Evolutionary conservation across 2,888 invertebrate genomes (phyloP), one percentile per base, ranked within the genome.

Genomic region (Eupithecia subumbrata): DNA sequence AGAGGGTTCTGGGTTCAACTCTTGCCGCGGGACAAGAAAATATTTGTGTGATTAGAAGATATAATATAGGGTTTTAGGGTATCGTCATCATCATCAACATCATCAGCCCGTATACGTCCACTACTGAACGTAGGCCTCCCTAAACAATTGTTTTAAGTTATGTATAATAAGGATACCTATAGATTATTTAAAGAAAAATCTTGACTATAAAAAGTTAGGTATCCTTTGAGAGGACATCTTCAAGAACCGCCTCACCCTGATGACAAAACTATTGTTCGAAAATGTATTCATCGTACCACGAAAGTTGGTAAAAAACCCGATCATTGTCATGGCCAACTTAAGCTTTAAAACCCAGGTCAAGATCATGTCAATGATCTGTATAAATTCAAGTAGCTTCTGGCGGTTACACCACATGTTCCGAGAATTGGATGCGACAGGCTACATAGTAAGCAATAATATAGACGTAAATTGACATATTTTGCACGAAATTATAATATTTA

Each of bases 401-500:
- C 12, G 12, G 22, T 64, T 18, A 64, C 5, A 0, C 1, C 66
- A 40, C 30, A 66, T 67, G 40, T 40, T 40, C n/a, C 66, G n/a
- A 67, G 37, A 67, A 67, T 67, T 37, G 30, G 22, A 37, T 40
- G 12, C 1, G 66, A 37, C 66, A 37, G 40, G 34, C 16, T 22
- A 60, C 64, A 34, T 63, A 64, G 34, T 18, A 16, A 63, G 12
- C 66, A 43, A 43, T 37, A 45, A 68, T 43, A 63, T 63, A 63
- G 18, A 60, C 37, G 52, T 63, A 71, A 71, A 74, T 64, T 67
- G 30, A 40, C 37, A 48, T 48, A 30, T 66, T 72, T 45, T 45
- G 43, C 25, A 72, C 52, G 34, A 45, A 74, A 74, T 45, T 37
- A 64, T 30, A 34, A 69, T 69, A n/a, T 69, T 60, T 63, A 63